A percentile compares a stretch with the other conserved stretches of the same genome.
Evolutionary conservation across 2,888 invertebrate genomes (phyloP).

Genomic region (Cephus nigrinus): DNA sequence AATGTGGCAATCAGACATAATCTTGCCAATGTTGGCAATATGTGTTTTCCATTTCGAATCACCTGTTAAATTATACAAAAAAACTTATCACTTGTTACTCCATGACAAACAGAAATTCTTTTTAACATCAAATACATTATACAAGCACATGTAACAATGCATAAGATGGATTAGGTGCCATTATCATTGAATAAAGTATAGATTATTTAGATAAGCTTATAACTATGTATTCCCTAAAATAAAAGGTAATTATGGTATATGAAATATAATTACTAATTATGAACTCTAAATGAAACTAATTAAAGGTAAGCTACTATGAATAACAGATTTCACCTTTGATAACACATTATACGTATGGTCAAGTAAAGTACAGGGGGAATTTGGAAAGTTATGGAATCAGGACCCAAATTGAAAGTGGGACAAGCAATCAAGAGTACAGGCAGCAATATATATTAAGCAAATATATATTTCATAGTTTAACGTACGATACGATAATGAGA

Average conservation of each 20-base stretch:
- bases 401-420: not conserved
- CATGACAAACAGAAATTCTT: not conserved
- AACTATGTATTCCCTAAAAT: not conserved
- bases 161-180: not conserved
- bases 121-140: not conserved
- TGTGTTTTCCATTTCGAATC: conserved; percentile 89
- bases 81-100: not conserved
- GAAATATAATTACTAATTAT: not conserved
- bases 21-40: conserved; percentile 95
- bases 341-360: not conserved
- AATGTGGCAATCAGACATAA: conserved; percentile 98
- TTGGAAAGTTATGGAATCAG: not conserved
- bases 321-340: not conserved
- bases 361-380: not conserved
- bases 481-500: not conserved
- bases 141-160: not conserved
- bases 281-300: not conserved
- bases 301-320: not conserved
- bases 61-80: conserved; percentile 72
- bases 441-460: not conserved
- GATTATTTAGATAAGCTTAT: not conserved
- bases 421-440: not conserved
- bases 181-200: not conserved
- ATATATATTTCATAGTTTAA: not conserved
- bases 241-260: not conserved